Conservation (phyloP, 2,797 vertebrate genomes). For the Diplodus sargus region DNA sequence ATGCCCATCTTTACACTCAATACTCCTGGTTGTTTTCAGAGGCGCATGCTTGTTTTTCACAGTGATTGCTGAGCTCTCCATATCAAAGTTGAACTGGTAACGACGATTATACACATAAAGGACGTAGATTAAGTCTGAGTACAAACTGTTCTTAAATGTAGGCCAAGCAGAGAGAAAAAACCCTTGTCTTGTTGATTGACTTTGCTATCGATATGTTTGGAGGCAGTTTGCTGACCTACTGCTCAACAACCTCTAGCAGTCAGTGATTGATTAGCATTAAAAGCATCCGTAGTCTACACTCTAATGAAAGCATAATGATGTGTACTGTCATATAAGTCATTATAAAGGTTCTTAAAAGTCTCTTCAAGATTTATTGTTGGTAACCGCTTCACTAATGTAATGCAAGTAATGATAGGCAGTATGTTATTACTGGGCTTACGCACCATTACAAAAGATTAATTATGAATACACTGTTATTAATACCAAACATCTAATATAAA, state of each 20-base stretch:
- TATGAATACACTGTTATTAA: constrained; percentile 24
- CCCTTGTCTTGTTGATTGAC: not conserved
- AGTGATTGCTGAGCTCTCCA: not conserved
- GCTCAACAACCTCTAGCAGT: not conserved
- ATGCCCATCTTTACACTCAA: not conserved
- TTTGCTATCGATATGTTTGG: not conserved
- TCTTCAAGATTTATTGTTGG: not conserved
- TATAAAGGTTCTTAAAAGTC: not conserved
- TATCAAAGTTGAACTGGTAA: not conserved
- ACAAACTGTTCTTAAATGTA: not conserved
- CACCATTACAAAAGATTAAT: constrained; percentile 17
- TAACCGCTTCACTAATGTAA: constrained; percentile 11
- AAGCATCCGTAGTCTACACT: not conserved
- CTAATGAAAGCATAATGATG: constrained; percentile 9
- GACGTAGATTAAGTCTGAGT: not conserved
- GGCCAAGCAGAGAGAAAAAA: not conserved
- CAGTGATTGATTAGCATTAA: constrained; percentile 16
- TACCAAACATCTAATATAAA: constrained; percentile 1
- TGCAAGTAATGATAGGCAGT: constrained; percentile 5
- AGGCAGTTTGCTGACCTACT: not conserved
- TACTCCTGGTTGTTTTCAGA: not conserved
- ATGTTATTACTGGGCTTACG: not conserved
- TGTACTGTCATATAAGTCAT: not conserved
- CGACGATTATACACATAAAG: not conserved
- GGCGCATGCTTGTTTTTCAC: too few species aligned